These are phyloP conservation scores for Lepidurus apus DNA, from an alignment of 1,140 invertebrate species.

Conservation along the genomic window DNA sequence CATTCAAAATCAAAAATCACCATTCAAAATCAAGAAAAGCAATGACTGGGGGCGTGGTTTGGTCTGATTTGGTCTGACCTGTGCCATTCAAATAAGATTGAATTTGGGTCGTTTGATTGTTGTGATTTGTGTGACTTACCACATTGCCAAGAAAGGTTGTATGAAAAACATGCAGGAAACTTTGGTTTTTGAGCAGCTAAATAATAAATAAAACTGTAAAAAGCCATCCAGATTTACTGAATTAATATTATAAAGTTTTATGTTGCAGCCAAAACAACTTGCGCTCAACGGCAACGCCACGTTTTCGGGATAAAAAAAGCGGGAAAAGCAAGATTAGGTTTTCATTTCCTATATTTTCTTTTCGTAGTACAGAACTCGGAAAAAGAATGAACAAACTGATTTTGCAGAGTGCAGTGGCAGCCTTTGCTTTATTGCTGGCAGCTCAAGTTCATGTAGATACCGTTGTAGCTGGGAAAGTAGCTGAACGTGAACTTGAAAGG, in stretches of 20 bases:
- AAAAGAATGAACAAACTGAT: neutral
- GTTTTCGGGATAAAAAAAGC: neutral
- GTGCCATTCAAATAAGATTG: too few relatives aligned
- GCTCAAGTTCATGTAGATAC: neutral
- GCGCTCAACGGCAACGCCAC: neutral
- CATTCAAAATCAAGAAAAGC: too few relatives aligned
- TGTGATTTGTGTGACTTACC: too few relatives aligned
- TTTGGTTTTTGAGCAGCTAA: too few relatives aligned
- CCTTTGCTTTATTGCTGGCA: neutral
- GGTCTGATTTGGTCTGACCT: too few relatives aligned
- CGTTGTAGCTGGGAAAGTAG: neutral
- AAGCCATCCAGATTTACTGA: too few relatives aligned
- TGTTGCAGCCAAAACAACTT: neutral
- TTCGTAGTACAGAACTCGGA: neutral
- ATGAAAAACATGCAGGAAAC: too few relatives aligned
- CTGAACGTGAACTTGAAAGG: neutral
- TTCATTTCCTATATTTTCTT: neutral
- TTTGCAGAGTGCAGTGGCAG: neutral
- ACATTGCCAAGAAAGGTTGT: too few relatives aligned
- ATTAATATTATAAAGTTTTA: constrained; percentile 2
- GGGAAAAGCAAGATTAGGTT: neutral
- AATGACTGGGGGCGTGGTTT: too few relatives aligned
- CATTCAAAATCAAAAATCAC: too few relatives aligned
- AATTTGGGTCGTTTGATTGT: too few relatives aligned
- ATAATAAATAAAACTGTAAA: too few relatives aligned